Evolutionary conservation across 2,888 invertebrate species (phyloP), one percentile per base, ranked within the genome.

Genomic region (Plebejus argus): DNA sequence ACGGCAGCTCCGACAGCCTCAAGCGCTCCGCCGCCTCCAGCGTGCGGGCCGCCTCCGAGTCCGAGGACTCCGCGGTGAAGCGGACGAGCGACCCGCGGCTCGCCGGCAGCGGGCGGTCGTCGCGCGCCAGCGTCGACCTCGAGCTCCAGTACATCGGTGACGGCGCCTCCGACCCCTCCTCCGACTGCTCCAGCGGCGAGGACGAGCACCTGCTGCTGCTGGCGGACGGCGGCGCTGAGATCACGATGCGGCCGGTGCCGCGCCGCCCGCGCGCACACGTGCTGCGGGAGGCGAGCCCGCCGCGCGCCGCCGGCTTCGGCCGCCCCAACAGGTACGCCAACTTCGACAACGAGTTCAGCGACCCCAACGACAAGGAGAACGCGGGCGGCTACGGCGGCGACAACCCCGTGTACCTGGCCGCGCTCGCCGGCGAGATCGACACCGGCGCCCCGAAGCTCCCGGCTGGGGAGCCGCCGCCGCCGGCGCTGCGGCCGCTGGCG

Each of bases 111-210:
- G 92, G 89, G 0, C 81, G 87, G 10, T 93, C 93, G 0, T 93
- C 93, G 0, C 83, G 92, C 78, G 93, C 93, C 0, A 91, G 91
- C 70, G 91, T 93, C 0, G 92, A 94, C 74, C 78, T 94, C 56
- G 94, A 94, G 81, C 83, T 94, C 0, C 91, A 92, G 76, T 93
- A 92, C 61, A 88, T 94, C 0, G 91, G 91, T 10, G 88, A 91
- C 12, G 90, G 90, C 76, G 87, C 89, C 1, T 88, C 87, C 80
- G 88, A 89, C 74, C 18, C 93, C 53, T 18, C 93, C 81, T 87
- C 94, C 0, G 94, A 94, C 76, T 92, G 93, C 45, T 94, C 94
- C 0, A 92, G 92, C 79, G 93, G 93, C 66, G 94, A 94, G 84
- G 94, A 94, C 70, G 94, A 94, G 74, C 92, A 94, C 77, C 77